These are phyloP conservation scores for Pangasianodon hypophthalmus DNA, from an alignment of 2,113 vertebrate species.

Conservation along the genomic window DNA sequence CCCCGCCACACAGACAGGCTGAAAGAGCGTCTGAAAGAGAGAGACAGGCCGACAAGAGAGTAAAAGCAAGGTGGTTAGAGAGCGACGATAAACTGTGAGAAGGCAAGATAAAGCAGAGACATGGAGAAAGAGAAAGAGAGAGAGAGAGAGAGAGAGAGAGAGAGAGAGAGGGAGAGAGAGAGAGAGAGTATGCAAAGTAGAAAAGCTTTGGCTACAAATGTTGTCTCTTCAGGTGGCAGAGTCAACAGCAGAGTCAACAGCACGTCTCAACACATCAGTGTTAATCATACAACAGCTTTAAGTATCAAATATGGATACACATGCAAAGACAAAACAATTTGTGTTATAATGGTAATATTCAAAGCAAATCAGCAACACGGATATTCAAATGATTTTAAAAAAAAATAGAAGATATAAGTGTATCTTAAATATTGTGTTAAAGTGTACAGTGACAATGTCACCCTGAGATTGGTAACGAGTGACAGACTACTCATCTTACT, in stretches of 20 bases:
- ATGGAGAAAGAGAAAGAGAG: neutral
- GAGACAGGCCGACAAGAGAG: constrained; percentile 9
- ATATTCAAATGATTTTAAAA: neutral
- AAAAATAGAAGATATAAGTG: too few species aligned
- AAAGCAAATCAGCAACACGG: neutral
- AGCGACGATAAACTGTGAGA: constrained; percentile 24
- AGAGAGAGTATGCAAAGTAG: neutral
- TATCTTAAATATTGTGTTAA: too few species aligned
- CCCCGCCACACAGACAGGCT: constrained; percentile 47
- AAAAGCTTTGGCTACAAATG: neutral
- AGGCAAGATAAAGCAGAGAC: constrained; percentile 30
- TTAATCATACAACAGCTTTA: constrained; percentile 17
- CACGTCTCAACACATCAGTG: neutral
- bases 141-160: neutral
- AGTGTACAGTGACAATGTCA: too few species aligned
- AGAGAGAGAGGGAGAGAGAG: neutral
- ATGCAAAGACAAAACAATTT: neutral
- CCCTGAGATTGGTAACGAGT: neutral
- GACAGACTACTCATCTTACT: neutral
- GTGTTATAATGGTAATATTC: neutral
- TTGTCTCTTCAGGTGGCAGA: constrained; percentile 24
- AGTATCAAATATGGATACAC: constrained; percentile 16
- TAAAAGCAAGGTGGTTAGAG: neutral
- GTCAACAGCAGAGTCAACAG: neutral
- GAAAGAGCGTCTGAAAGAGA: constrained; percentile 28